These are phyloP conservation scores for Acanthoscelides obtectus DNA, from an alignment of 2,888 invertebrate genomes.

Conservation along the genomic window DNA sequence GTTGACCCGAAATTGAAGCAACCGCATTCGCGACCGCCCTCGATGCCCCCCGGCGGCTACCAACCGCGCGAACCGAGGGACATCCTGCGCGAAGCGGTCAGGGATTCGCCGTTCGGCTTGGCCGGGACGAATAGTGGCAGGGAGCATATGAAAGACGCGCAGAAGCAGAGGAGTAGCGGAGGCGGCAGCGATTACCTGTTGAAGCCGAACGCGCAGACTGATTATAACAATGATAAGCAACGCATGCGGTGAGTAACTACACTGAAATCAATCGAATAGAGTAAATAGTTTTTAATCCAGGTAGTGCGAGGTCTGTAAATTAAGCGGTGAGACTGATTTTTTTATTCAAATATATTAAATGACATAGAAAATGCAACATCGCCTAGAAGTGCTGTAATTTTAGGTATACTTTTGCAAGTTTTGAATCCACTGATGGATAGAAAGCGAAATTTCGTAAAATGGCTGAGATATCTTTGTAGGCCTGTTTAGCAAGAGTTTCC, in stretches of 20 bases:
- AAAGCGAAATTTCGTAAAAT: too few species aligned
- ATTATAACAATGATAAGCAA: slow-evolving; percentile 7
- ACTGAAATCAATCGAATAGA: too few species aligned
- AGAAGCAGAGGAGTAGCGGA: slow-evolving; percentile 34
- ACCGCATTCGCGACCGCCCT: slow-evolving; percentile 33
- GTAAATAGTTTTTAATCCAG: too few species aligned
- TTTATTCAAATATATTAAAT: too few species aligned
- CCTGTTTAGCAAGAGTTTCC: too few species aligned
- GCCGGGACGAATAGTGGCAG: slow-evolving; percentile 9
- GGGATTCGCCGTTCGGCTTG: slow-evolving; percentile 35
- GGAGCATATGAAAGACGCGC: slow-evolving; percentile 23
- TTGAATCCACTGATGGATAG: too few species aligned
- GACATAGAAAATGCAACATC: too few species aligned
- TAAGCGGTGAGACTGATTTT: too few species aligned
- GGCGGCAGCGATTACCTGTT: slow-evolving; percentile 33
- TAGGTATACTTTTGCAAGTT: too few species aligned
- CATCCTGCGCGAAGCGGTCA: slow-evolving; percentile 38
- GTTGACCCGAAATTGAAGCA: slow-evolving; percentile 41
- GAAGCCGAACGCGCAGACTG: slow-evolving; percentile 34
- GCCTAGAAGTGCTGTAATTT: too few species aligned
- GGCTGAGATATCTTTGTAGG: too few species aligned
- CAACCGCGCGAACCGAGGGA: slow-evolving; percentile 35
- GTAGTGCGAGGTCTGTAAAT: too few species aligned
- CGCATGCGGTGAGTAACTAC: neutral
- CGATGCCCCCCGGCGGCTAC: slow-evolving; percentile 12